Percentiles rank a stretch among this genome's conserved stretches.
Evolutionary conservation across 2,113 vertebrate genomes (phyloP).

Genomic region (Chaenogobius annularis): DNA sequence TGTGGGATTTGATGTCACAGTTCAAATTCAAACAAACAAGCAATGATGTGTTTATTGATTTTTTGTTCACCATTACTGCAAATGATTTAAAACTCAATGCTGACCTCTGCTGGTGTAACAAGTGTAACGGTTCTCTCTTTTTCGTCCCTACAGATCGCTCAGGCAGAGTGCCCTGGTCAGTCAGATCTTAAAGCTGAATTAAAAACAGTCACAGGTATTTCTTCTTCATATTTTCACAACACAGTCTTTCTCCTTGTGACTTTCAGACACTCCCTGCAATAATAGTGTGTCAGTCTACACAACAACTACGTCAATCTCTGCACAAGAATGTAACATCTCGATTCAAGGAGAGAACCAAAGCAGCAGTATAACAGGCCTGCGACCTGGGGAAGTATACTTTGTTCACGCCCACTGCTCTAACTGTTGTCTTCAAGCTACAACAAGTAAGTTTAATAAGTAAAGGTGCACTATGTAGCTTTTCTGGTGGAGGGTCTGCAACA

Average conservation of each 20-base stretch:
- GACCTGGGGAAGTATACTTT: constrained; percentile 22
- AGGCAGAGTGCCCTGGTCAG: constrained; percentile 16
- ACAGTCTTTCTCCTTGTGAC: not conserved
- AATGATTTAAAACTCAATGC: constrained; percentile 22
- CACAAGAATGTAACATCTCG: not conserved
- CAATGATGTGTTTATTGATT: too few relatives aligned
- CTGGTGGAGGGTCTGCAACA: not conserved
- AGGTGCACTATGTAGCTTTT: too few relatives aligned
- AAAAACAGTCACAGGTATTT: not conserved
- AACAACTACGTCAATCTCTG: not conserved
- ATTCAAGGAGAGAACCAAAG: not conserved
- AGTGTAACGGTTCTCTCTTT: constrained; percentile 16
- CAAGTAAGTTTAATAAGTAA: constrained; percentile 31
- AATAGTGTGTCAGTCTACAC: not conserved
- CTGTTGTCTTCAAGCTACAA: constrained; percentile 41
- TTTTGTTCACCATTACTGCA: not conserved
- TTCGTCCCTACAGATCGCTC: constrained; percentile 25
- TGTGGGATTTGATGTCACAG: too few relatives aligned
- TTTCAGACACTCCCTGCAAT: not conserved
- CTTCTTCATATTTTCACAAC: not conserved
- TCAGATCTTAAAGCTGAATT: not conserved
- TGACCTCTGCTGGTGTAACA: constrained; percentile 46
- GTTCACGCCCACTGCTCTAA: not conserved
- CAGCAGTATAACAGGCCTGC: not conserved
- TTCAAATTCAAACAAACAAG: too few relatives aligned